Evolutionary conservation across 2,113 vertebrate genomes (phyloP), one percentile per base, ranked within the genome.

Genomic region (Pomatorhinus ruficollis): DNA sequence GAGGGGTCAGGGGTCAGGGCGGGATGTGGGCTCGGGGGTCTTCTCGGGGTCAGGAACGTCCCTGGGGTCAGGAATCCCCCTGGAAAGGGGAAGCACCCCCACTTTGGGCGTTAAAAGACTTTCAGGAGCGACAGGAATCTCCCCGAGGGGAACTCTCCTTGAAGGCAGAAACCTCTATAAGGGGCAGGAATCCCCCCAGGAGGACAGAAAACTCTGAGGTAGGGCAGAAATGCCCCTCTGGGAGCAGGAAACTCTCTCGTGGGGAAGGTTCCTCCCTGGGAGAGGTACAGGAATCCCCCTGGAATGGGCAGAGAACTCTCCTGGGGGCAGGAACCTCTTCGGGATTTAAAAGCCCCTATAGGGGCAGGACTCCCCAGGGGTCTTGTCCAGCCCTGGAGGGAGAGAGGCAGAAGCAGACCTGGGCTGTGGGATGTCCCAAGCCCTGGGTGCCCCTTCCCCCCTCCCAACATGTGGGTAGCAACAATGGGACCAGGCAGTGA

Each of bases 401-500:
- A 52, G 28, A 18, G 39, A 40, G 14, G 53, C 72, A 76, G 79
- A 23, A 60, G 45, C 40, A 42, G 37, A 28, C 2, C 10, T 20
- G 3, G 52, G 17, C 64, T n/a, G 11, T 28, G 35, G 59, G 33
- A 10, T 76, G 63, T 50, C 63, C 47, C 16, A 10, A 33, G 44
- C 18, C 24, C 35, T 17, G 30, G 7, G 47, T 35, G 39, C 6
- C 31, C 39, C 5, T 0, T 54, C 11, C 6, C 15, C 14, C 9
- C n/a, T n/a, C 7, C 2, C 3, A 1, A 11, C 6, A 1, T 1
- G 1, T 9, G 7, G 25, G 35, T 59, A 74, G 45, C 37, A 44
- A 52, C 5, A 5, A 14, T 16, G 40, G 60, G 31, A 42, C 9
- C 24, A 23, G 44, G n/a, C 4, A 6, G 39, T 25, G 60, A 44